Evolutionary conservation across 2,888 invertebrate genomes (phyloP).

Genomic region (Clostera curtula): DNA sequence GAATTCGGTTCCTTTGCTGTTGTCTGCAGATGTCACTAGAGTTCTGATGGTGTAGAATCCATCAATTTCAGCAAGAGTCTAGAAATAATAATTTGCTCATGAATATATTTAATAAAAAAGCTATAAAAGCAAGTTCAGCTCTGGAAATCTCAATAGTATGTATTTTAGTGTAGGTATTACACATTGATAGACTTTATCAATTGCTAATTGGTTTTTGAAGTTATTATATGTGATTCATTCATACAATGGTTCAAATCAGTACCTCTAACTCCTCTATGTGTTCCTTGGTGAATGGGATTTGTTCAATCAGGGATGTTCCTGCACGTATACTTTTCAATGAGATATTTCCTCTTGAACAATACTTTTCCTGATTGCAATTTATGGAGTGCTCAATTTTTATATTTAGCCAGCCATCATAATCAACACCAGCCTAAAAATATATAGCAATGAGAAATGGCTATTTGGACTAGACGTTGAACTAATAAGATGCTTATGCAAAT

Average conservation of each 20-base stretch:
- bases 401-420: conserved; percentile 84
- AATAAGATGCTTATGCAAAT: background rate
- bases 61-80: conserved; percentile 79
- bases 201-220: too few species aligned
- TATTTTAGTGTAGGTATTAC: too few species aligned
- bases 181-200: too few species aligned
- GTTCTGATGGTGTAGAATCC: conserved; percentile 85
- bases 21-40: conserved; percentile 79
- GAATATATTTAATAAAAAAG: conserved; percentile 2
- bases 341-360: conserved; percentile 80
- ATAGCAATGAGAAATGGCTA: too few species aligned
- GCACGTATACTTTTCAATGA: conserved; percentile 81
- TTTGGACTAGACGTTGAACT: too few species aligned
- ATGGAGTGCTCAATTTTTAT: conserved; percentile 82
- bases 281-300: conserved; percentile 70
- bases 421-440: conserved; percentile 66
- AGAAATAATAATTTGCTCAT: conserved; percentile 24
- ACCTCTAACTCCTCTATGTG: conserved; percentile 77
- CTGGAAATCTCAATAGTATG: too few species aligned
- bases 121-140: too few species aligned
- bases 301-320: conserved; percentile 77
- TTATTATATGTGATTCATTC: conserved; percentile 1
- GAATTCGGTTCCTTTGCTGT: conserved; percentile 77
- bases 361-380: conserved; percentile 68
- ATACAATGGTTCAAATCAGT: conserved; percentile 11